These are phyloP conservation scores for Chymomyza fuscimana DNA, from an alignment of 2,888 invertebrate genomes.

Conservation along the genomic window DNA sequence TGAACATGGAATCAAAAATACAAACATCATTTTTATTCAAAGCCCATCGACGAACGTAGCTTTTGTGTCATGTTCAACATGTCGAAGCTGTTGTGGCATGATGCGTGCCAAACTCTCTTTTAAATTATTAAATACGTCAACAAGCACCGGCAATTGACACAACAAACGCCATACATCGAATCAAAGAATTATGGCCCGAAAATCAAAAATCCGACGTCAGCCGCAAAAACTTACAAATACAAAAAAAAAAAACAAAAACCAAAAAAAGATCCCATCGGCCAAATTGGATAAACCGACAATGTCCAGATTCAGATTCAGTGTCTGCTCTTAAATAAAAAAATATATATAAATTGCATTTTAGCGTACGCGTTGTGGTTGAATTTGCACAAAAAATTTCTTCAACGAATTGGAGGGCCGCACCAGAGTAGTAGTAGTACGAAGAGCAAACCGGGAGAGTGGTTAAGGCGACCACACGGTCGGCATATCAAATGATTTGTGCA, in stretches of 20 bases:
- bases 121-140: conserved; percentile 69
- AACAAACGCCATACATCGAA: conserved; percentile 1
- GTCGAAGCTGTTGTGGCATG: conserved; percentile 24
- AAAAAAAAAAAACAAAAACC: not conserved
- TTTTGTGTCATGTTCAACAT: conserved; percentile 70
- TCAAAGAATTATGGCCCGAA: not conserved
- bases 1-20: not conserved
- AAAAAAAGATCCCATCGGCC: not conserved
- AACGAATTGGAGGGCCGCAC: conserved; percentile 6
- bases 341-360: conserved; percentile 53
- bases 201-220: conserved; percentile 8
- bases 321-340: conserved; percentile 72
- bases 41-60: conserved; percentile 68
- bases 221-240: not conserved
- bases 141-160: conserved; percentile 26
- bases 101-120: conserved; percentile 15
- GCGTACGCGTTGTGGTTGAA: not conserved
- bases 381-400: not conserved
- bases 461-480: conserved; percentile 64
- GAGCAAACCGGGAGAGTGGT: not conserved
- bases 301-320: conserved; percentile 22
- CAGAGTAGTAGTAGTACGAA: not conserved
- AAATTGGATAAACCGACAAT: conserved; percentile 17
- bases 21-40: conserved; percentile 56
- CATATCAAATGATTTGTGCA: conserved; percentile 73